Evolutionary conservation across 2,888 invertebrate species (phyloP), one percentile per base, ranked within the genome.

Genomic region (Acanthosepion lycidas): DNA sequence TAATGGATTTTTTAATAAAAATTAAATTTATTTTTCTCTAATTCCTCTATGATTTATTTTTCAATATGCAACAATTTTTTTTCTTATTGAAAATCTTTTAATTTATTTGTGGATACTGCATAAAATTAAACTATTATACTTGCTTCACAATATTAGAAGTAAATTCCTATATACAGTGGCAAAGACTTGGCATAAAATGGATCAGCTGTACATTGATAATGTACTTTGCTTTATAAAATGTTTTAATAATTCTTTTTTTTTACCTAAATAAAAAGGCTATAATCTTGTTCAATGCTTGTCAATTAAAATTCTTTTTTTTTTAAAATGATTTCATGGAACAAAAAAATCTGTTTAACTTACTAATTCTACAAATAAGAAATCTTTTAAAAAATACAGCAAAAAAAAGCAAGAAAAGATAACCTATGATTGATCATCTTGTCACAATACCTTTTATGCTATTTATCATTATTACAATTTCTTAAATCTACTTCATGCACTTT

Each of bases 401-500:
- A 28, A n/a, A 12, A 78, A 59, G n/a, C 15, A 78, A 78, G 78
- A n/a, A 78, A 78, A 78, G 78, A 78, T 78, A 78, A 78, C n/a
- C n/a, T 33, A 78, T n/a, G n/a, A n/a, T n/a, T 78, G 78, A 78
- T n/a, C n/a, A 51, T 53, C 53, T 93, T 93, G 53, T 93, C 93
- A 93, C 51, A 93, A 49, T 28, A 53, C 51, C 53, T 93, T 28
- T n/a, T n/a, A 23, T 49, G 53, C 51, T 49, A 26, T 49, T n/a
- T n/a, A 93, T 51, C n/a, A 23, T n/a, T 78, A 78, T 78, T 78
- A 28, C 28, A 28, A 78, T 49, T 93, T n/a, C 53, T 93, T 33
- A 93, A 93, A 93, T 53, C 53, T 28, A 93, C 51, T 93, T 53
- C 28, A 51, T 93, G 93, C 48, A 51, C 51, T 93, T 51, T 78